Conservation (phyloP, 2,888 invertebrate species). For the Dryadula phaetusa region DNA sequence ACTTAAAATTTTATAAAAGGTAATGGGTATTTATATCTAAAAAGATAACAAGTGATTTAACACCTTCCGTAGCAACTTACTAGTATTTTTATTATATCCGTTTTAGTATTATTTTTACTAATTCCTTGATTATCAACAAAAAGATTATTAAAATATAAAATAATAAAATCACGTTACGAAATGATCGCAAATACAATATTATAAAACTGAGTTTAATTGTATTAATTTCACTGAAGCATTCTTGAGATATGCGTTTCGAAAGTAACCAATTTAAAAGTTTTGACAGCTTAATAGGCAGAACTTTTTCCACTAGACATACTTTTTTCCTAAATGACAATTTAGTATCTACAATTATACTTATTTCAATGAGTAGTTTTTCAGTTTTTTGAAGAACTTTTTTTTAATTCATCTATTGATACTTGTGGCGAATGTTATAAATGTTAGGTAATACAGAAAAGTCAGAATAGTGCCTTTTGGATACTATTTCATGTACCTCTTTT, state of each 20-base stretch:
- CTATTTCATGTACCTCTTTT: no score
- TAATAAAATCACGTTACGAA: not conserved
- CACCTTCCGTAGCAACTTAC: no score
- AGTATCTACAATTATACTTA: not conserved
- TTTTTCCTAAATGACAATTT: constrained; percentile 27
- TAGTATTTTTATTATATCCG: not conserved
- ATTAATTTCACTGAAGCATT: not conserved
- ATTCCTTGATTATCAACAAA: not conserved
- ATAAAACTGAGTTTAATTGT: not conserved
- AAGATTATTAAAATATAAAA: not conserved
- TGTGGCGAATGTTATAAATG: not conserved
- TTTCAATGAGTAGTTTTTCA: not conserved
- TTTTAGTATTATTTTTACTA: not conserved
- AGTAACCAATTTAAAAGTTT: constrained; percentile 41
- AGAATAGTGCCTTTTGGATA: no score
- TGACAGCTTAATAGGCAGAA: constrained; percentile 34
- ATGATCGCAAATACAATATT: not conserved
- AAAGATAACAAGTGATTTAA: no score
- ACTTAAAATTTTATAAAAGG: no score
- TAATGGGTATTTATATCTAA: no score
- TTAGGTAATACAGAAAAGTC: no score
- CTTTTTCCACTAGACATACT: constrained; percentile 38
- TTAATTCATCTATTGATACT: not conserved
- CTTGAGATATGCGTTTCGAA: constrained; percentile 38
- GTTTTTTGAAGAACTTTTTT: not conserved